Evolutionary conservation across 2,888 invertebrate genomes (phyloP), one percentile per base, ranked within the genome.

Genomic region (Diplazon laetatorius): DNA sequence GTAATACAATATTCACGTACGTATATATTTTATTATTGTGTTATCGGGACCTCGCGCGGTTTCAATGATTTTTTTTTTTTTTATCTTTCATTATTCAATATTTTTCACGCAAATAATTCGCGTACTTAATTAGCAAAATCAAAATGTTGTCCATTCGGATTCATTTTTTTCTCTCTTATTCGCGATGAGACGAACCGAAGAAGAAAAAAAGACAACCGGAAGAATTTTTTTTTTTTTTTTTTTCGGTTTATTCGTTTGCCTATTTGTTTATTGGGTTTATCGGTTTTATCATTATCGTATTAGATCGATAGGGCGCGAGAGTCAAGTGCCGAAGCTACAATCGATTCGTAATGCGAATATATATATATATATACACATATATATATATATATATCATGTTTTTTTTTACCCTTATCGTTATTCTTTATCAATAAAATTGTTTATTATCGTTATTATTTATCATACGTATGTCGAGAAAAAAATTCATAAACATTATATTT

Each of bases 401-500:
- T n/a, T n/a, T n/a, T n/a, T n/a, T n/a, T n/a, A n/a, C n/a, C n/a
- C n/a, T n/a, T n/a, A n/a, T n/a, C n/a, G n/a, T n/a, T n/a, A n/a
- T n/a, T n/a, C n/a, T n/a, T n/a, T n/a, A n/a, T n/a, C n/a, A n/a
- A n/a, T n/a, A n/a, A n/a, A n/a, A n/a, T n/a, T n/a, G n/a, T n/a
- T n/a, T n/a, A n/a, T n/a, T n/a, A n/a, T 39, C 37, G 35, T 72
- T 70, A 75, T 71, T 72, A 76, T 80, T 80, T 82, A 75, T 69
- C 71, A 84, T 85, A 85, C 84, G 83, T 85, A 85, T 87, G 82
- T 86, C 84, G 85, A 86, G 87, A 81, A 86, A 87, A 87, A 81
- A 86, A 87, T 80, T 88, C 86, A 86, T 86, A 85, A 86, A 86
- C 82, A 86, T 81, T 85, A 85, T 85, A 84, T 85, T 81, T 81